Evolutionary conservation across 2,888 invertebrate genomes (phyloP).

Genomic region (Dryobotodes eremita): DNA sequence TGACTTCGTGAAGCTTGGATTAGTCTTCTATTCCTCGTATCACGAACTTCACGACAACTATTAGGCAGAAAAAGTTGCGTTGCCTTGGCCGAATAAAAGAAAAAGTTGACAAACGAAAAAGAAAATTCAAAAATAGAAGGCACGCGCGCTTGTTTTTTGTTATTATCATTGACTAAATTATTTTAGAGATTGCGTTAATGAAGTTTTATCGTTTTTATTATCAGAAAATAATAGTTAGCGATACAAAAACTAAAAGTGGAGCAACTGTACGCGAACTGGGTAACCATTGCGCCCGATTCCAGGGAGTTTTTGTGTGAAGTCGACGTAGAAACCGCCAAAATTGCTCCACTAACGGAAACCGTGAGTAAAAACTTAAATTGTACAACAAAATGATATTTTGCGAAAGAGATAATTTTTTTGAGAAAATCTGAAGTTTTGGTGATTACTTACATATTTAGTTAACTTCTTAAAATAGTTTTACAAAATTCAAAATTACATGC

Average conservation of each 20-base stretch:
- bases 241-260: conserved; percentile 78
- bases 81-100: conserved; percentile 12
- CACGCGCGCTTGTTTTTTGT: conserved; percentile 1
- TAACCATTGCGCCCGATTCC: conserved; percentile 79
- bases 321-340: conserved; percentile 83
- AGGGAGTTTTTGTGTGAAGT: conserved; percentile 81
- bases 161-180: background rate
- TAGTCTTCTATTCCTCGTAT: conserved; percentile 62
- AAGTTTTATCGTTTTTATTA: conserved; percentile 21
- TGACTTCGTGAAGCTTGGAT: conserved; percentile 51
- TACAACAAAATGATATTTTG: background rate
- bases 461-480: background rate
- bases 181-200: background rate
- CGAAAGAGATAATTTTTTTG: too few relatives aligned
- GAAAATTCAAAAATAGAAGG: conserved; percentile 29
- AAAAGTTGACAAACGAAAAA: conserved; percentile 6
- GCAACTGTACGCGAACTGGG: conserved; percentile 76
- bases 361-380: conserved; percentile 74
- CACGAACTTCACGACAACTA: conserved; percentile 55
- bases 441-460: too few relatives aligned
- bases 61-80: conserved; percentile 1
- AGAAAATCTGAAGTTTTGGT: background rate
- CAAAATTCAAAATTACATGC: background rate
- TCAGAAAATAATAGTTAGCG: conserved; percentile 21
- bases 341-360: conserved; percentile 85